Base-by-base conservation (phyloP, 2,797 vertebrate species). In the Sebastes nivosus region DNA sequence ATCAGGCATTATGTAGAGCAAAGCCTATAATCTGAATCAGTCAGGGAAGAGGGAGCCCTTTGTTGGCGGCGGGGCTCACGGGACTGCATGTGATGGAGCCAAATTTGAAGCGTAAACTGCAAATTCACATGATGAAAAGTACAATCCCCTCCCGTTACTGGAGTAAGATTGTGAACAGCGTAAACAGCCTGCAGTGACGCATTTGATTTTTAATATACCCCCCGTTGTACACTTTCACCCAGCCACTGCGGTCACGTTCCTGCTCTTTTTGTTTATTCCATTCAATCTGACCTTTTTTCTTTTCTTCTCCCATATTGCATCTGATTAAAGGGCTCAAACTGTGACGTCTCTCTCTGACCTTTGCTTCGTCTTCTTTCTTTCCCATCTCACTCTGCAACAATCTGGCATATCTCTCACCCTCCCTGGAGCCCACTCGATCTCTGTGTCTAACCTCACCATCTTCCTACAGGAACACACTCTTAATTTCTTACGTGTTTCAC, bases 21-120 rank as follows among this genome's bases (percentile, higher is more conserved):
- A 89, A 92, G 81, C 79, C 29, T 77, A n/a, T 91, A 92, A 93
- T 91, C 85, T 83, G 70, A 85, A 79, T 79, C 78, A 66, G 80
- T 36, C 27, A 14, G 79, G 67, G 72, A 86, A 88, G 82, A 92
- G 79, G 67, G 76, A 77, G 75, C 61, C 77, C 87, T 92, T 93
- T 92, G 92, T 92, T 88, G 71, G 27, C 60, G 1, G 54, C 25
- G 1, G n/a, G 64, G 77, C 83, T 91, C 89, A 85, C 42, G 24
- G 68, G 87, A 72, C 80, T 52, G 22, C 34, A 70, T 64, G 76
- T 78, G 78, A 91, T 63, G 42, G 30, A 68, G 88, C 61, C 75
- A 70, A 75, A 82, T 86, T 76, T 25, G 72, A 78, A 79, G 79
- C 60, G 29, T 82, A 73, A 89, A 89, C 60, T 75, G 67, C 25